Evolutionary conservation across 1,140 invertebrate species (phyloP), one percentile per base, ranked within the genome.

Genomic region (Apis dorsata): DNA sequence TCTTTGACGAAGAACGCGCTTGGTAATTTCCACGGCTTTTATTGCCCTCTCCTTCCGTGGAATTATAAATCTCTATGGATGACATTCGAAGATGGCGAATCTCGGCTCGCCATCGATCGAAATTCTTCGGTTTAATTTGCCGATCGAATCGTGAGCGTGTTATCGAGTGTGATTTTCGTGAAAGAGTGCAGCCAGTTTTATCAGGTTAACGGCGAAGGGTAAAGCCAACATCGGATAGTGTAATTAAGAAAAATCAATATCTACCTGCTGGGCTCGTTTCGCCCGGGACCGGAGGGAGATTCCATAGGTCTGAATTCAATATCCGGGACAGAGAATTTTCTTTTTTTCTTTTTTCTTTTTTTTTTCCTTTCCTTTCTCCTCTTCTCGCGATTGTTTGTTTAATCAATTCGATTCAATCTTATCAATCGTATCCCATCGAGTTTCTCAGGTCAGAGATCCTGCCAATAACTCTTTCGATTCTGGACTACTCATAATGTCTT

Each of bases 221-320:
- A 82, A 77, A 76, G 68, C 75, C 53, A 55, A 57, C 44, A 76
- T 66, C 62, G 57, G 49, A 49, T 69, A 49, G 73, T 77, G 24
- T 82, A 82, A 82, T 82, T 82, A 77, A 82, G 74, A 82, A 82
- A 82, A 82, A 82, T 82, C 80, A 82, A 82, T 82, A 82, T 62
- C 55, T 62, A 82, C 80, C 80, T 82, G 74, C 63, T 60, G 73
- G 49, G 65, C 74, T 77, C 49, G 80, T 77, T 82, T 69, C 57
- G 74, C 65, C 73, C 74, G 73, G 74, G 80, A 59, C 44, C 44
- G 4, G 44, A 44, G 44, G 17, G 55, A 44, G 34, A 69, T 60
- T 80, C 69, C 59, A 44, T 17, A 28, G 69, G 59, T 80, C 69
- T 63, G 44, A 51, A 51, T 81, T 69, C 24, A 28, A 60, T 81